Percentiles rank a stretch among this genome's conserved stretches.
These are phyloP conservation scores for Perognathus longimembris DNA, from an alignment of 2,113 vertebrate species.

Conservation along the genomic window DNA sequence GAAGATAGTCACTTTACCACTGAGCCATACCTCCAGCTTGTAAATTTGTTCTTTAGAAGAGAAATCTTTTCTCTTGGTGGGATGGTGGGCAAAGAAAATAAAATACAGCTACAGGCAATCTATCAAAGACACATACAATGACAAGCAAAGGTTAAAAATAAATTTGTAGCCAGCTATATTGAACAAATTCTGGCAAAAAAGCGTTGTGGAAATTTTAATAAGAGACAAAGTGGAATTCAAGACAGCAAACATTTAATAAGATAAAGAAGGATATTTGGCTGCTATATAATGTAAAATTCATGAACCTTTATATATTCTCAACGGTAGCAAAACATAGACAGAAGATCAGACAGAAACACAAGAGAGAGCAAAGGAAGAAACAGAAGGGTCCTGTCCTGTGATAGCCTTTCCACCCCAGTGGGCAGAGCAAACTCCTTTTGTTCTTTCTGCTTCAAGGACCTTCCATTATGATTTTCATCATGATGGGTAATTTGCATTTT, in stretches of 20 bases:
- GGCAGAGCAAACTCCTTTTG: background rate
- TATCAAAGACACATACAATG: background rate
- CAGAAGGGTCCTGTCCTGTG: background rate
- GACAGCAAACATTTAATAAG: constrained; percentile 30
- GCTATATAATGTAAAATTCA: constrained; percentile 41
- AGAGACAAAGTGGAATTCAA: constrained; percentile 46
- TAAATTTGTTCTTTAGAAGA: background rate
- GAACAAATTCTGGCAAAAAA: constrained; percentile 28
- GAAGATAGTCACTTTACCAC: too few species aligned
- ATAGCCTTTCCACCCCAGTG: constrained; percentile 1
- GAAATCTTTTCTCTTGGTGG: background rate
- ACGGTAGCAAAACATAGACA: constrained; percentile 8
- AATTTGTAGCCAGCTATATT: background rate
- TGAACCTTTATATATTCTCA: background rate
- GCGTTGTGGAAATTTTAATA: constrained; percentile 28
- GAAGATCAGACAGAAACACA: background rate
- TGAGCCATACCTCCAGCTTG: too few species aligned
- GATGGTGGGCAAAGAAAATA: background rate
- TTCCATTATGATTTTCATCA: background rate
- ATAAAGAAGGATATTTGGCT: constrained; percentile 26
- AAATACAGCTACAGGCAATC: background rate
- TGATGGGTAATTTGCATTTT: constrained; percentile 34
- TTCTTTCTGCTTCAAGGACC: background rate
- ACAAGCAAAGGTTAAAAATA: constrained; percentile 23
- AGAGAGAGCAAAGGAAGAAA: background rate